phyloP scores from a whole-genome alignment of 2,797 vertebrate genomes.

The Emydoidea blandingii region DNA sequence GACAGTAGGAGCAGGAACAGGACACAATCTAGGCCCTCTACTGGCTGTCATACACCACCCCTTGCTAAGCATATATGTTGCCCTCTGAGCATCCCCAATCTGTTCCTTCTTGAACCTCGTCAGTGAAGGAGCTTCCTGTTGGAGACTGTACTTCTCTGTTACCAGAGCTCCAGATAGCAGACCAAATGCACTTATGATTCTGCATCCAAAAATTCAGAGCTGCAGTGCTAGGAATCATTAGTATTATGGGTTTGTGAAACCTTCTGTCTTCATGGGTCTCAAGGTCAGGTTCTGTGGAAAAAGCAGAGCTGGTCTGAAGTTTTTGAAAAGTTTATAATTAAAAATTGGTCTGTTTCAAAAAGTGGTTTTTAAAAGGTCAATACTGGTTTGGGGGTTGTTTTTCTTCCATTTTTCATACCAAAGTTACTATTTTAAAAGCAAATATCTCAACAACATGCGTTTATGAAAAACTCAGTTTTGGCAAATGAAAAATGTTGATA shows the following conservation, averaged over 20 bases:
- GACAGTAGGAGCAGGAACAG: slow-evolving; percentile 1
- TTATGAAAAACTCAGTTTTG: background rate
- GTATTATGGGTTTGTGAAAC: background rate
- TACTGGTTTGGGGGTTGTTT: background rate
- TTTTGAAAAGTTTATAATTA: background rate
- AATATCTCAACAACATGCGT: background rate
- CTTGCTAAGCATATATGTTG: background rate
- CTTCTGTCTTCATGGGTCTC: background rate
- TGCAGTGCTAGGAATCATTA: background rate
- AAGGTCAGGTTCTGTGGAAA: background rate
- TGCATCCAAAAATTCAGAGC: background rate
- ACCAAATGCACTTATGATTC: background rate
- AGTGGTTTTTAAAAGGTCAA: background rate
- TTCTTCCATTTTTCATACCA: background rate
- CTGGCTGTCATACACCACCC: slow-evolving; percentile 28
- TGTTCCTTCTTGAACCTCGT: slow-evolving; percentile 4
- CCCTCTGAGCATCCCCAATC: background rate
- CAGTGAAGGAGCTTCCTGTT: background rate
- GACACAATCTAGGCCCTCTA: background rate
- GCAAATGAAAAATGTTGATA: background rate
- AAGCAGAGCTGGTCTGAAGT: background rate
- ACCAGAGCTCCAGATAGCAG: slow-evolving; percentile 1
- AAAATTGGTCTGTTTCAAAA: background rate
- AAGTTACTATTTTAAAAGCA: background rate
- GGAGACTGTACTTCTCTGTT: background rate